A percentile compares a stretch with the other conserved stretches of the same genome.
Conservation (phyloP, 2,113 vertebrate genomes). For the Macaca nemestrina region DNA sequence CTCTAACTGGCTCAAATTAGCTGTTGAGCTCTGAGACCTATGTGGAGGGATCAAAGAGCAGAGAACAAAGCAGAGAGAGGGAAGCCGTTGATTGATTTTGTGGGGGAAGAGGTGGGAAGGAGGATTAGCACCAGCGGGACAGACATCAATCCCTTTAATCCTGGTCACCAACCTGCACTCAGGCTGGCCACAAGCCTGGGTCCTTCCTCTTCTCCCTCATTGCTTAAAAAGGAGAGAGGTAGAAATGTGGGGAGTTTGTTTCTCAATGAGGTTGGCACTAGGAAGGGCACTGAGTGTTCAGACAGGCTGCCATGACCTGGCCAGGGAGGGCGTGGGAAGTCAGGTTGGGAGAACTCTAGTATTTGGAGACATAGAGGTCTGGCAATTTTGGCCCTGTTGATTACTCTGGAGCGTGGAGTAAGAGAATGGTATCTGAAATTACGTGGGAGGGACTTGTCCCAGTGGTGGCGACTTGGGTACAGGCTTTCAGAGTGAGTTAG, state of each 20-base stretch:
- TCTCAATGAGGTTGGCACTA: background rate
- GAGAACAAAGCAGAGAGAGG: background rate
- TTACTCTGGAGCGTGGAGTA: background rate
- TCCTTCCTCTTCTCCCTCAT: background rate
- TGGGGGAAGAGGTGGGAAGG: background rate
- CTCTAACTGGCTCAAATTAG: background rate
- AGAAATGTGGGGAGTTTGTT: background rate
- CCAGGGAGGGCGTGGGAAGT: background rate
- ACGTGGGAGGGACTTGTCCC: background rate
- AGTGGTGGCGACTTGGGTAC: background rate
- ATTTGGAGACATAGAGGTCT: background rate
- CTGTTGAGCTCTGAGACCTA: background rate
- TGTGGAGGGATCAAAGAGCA: background rate
- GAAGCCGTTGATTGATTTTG: constrained; percentile 51
- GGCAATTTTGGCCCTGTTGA: background rate
- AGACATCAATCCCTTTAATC: background rate
- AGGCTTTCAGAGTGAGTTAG: background rate
- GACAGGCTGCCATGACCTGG: background rate
- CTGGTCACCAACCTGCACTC: background rate
- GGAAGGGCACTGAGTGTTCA: background rate
- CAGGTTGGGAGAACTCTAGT: background rate
- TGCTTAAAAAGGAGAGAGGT: background rate
- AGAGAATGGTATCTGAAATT: background rate
- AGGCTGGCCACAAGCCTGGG: background rate
- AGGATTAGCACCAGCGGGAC: background rate